Base-by-base conservation (phyloP, 2,113 vertebrate genomes). In the Ictalurus punctatus region DNA sequence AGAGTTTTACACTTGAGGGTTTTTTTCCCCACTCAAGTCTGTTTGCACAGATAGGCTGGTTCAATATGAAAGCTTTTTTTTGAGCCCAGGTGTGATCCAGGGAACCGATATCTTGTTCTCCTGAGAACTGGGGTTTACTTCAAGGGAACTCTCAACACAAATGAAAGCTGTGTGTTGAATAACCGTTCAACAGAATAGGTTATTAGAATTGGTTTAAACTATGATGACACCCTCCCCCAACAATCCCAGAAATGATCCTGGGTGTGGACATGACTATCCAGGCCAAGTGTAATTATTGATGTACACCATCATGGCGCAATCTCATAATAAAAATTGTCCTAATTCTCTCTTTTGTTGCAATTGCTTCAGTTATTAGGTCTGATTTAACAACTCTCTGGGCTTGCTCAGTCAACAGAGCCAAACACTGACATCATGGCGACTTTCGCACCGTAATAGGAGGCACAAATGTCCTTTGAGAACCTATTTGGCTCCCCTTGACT, bases 401-500 rank as follows among this genome's bases (percentile, higher is more conserved):
- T 40, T 44, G 14, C 19, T 14, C 78, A 48, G 73, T 69, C n/a
- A 30, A 13, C 79, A 44, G 58, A 12, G 34, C 73, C 85, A 78
- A 79, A 0, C 37, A 30, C 56, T 74, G 59, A 85, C 61, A 63
- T 86, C 78, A 27, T 83, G 79, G 84, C 83, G 58, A 83, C 69
- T 90, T 88, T 86, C 52, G 65, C 52, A 79, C 52, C 54, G 37
- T 82, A 37, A 63, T 63, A 86, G 81, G 78, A 88, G 83, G 78
- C 69, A 30, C 83, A 85, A 67, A 78, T 88, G 79, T 86, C 86
- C 88, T 85, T 91, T 61, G 48, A 88, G 86, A 86, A 90, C 87
- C 84, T 84, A 90, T 91, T 87, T 88, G 90, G 86, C 86, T 88
- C 86, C 89, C 84, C 88, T 90, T 86, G 88, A 87, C 71, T 82